Evolutionary conservation across 2,888 invertebrate genomes (phyloP).

Genomic region (Macrophya alboannulata): DNA sequence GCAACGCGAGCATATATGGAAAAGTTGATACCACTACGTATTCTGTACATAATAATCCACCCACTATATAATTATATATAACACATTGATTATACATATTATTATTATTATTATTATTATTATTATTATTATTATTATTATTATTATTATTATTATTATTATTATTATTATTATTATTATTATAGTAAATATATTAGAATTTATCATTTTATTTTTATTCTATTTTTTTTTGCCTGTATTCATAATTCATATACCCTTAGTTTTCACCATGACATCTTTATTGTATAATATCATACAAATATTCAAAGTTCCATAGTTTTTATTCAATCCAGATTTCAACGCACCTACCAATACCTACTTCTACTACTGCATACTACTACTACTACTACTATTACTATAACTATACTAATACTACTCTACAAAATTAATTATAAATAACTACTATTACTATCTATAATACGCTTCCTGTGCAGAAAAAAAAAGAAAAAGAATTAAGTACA

Average conservation of each 20-base stretch:
- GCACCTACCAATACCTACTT: slow-evolving; percentile 25
- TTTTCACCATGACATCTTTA: slow-evolving; percentile 53
- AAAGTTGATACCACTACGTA: slow-evolving; percentile 76
- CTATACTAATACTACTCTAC: slow-evolving; percentile 29
- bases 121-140: slow-evolving; percentile 76
- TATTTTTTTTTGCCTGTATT: slow-evolving; percentile 57
- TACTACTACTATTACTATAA: slow-evolving; percentile 30
- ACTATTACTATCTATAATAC: slow-evolving; percentile 48
- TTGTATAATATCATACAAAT: slow-evolving; percentile 54
- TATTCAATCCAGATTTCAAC: slow-evolving; percentile 33
- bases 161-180: slow-evolving; percentile 68
- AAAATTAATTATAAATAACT: neutral
- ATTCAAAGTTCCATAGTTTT: slow-evolving; percentile 46
- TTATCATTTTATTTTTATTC: slow-evolving; percentile 59
- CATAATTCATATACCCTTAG: slow-evolving; percentile 49
- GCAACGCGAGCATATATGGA: slow-evolving; percentile 62
- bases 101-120: slow-evolving; percentile 60
- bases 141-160: slow-evolving; percentile 57
- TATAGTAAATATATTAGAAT: slow-evolving; percentile 76
- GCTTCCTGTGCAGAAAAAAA: slow-evolving; percentile 32
- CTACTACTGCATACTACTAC: slow-evolving; percentile 22
- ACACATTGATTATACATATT: slow-evolving; percentile 72
- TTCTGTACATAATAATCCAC: slow-evolving; percentile 76
- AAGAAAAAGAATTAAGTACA: slow-evolving; percentile 1
- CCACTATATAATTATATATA: slow-evolving; percentile 64